A percentile compares a stretch with the other conserved stretches of the same genome.
phyloP scores from a whole-genome alignment of 1,140 invertebrate genomes.

The Lutraria rhynchaena region DNA sequence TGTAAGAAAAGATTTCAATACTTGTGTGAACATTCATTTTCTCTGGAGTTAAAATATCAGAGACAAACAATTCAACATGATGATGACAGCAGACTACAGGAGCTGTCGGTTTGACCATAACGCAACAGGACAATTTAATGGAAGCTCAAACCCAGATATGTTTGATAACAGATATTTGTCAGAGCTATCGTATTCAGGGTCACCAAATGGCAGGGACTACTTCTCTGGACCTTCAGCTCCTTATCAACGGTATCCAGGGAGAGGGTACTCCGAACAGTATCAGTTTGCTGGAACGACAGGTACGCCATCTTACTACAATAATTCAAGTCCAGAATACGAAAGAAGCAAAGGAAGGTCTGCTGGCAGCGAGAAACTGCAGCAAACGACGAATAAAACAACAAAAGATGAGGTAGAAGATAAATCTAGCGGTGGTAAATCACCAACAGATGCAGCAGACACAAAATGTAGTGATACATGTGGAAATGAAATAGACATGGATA shows the following conservation, averaged over 20 bases:
- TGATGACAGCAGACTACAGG: slow-evolving; percentile 79
- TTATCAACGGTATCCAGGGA: slow-evolving; percentile 53
- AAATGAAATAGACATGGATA: slow-evolving; percentile 50
- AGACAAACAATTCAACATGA: slow-evolving; percentile 65
- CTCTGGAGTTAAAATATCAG: background rate
- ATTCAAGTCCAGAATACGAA: slow-evolving; percentile 25
- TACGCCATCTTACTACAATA: slow-evolving; percentile 30
- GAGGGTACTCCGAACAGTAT: slow-evolving; percentile 45
- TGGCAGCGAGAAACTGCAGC: slow-evolving; percentile 3
- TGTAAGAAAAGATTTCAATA: background rate
- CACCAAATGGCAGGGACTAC: slow-evolving; percentile 58
- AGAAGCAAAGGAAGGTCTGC: slow-evolving; percentile 1
- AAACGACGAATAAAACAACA: background rate
- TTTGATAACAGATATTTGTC: slow-evolving; percentile 72
- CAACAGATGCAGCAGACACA: background rate
- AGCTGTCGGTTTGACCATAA: slow-evolving; percentile 77
- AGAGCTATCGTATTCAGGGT: slow-evolving; percentile 76
- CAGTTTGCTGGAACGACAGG: slow-evolving; percentile 18
- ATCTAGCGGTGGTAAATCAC: slow-evolving; percentile 14
- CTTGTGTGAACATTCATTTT: background rate
- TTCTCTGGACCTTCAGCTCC: slow-evolving; percentile 58
- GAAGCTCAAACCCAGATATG: slow-evolving; percentile 58
- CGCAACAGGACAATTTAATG: slow-evolving; percentile 38
- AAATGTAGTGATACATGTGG: slow-evolving; percentile 36
- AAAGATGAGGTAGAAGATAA: slow-evolving; percentile 49